Conservation (phyloP, 2,797 vertebrate genomes). For the Simalia tracyae region DNA sequence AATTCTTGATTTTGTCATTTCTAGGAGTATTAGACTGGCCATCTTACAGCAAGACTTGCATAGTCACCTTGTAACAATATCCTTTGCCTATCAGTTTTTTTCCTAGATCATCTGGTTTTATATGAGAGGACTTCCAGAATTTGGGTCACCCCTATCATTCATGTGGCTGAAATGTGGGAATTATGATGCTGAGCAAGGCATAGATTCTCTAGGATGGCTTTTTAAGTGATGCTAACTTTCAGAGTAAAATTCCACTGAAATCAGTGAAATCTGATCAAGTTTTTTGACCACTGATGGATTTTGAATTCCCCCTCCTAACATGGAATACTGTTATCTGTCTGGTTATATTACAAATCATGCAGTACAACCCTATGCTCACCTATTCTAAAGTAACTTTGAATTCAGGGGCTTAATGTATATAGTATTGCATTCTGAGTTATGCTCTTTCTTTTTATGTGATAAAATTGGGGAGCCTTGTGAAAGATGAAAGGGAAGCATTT, state of each 20-base stretch:
- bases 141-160: conserved; percentile 1
- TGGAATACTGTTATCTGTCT: background rate
- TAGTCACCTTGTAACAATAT: background rate
- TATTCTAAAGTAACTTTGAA: background rate
- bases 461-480: background rate
- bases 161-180: background rate
- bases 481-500: background rate
- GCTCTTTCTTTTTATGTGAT: background rate
- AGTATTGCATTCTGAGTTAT: background rate
- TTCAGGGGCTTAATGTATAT: background rate
- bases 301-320: background rate
- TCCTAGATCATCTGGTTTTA: background rate
- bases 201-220: background rate
- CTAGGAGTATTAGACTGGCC: background rate
- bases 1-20: conserved; percentile 32
- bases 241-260: background rate
- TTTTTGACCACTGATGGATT: background rate
- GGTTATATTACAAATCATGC: no score
- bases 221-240: background rate
- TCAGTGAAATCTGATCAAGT: background rate
- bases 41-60: background rate
- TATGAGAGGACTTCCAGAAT: background rate
- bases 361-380: background rate
- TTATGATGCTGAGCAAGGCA: background rate
- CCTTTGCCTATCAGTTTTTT: background rate